These are phyloP conservation scores for Amia ocellicauda DNA, from an alignment of 2,113 vertebrate genomes.

Conservation along the genomic window DNA sequence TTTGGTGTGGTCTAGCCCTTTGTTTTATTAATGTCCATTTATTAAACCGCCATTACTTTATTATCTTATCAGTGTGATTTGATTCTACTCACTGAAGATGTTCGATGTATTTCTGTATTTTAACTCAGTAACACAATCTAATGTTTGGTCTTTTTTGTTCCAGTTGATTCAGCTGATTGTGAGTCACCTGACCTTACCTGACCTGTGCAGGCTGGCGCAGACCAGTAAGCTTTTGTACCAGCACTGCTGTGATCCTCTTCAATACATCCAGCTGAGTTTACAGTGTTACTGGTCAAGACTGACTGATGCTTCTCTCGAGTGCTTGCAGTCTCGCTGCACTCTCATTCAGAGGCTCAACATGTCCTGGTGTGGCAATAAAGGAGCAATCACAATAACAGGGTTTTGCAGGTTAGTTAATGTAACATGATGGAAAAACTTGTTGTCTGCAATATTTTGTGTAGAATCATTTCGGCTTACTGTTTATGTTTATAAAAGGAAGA, in stretches of 20 bases:
- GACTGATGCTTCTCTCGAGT: slow-evolving; percentile 82
- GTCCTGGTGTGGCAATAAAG: slow-evolving; percentile 94
- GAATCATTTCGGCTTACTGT: too few species aligned
- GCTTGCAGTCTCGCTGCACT: slow-evolving; percentile 86
- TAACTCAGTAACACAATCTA: not conserved
- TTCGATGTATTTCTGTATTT: not conserved
- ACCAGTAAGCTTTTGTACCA: slow-evolving; percentile 92
- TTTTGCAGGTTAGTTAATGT: slow-evolving; percentile 85
- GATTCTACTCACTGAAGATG: not conserved
- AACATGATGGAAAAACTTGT: not conserved
- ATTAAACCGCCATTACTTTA: too few species aligned
- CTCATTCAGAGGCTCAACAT: slow-evolving; percentile 95
- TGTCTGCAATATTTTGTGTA: not conserved
- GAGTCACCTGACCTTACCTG: slow-evolving; percentile 91
- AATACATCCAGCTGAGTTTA: slow-evolving; percentile 95
- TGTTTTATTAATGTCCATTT: too few species aligned
- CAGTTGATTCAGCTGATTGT: slow-evolving; percentile 96
- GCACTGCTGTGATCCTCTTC: slow-evolving; percentile 94
- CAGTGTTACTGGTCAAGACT: slow-evolving; percentile 94
- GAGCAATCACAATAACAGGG: slow-evolving; percentile 82
- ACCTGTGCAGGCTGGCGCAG: slow-evolving; percentile 93
- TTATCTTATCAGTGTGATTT: not conserved
- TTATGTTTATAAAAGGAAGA: too few species aligned
- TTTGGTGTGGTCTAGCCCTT: too few species aligned
- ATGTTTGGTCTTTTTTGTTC: slow-evolving; percentile 37